Evolutionary conservation across 1,140 invertebrate species (phyloP), one percentile per base, ranked within the genome.

Genomic region (Monochamus saltuarius): DNA sequence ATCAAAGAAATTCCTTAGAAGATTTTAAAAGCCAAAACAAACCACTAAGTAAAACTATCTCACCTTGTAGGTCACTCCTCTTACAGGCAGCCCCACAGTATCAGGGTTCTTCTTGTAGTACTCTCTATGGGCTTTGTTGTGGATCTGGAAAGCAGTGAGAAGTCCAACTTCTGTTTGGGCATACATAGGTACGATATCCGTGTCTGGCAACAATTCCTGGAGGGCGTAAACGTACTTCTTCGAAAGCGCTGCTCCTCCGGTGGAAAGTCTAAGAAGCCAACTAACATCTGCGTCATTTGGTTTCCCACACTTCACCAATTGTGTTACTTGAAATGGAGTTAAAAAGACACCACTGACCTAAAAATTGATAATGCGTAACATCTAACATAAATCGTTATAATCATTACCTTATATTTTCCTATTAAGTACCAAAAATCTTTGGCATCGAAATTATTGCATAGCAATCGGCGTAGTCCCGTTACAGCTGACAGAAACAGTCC

Each of bases 171-270:
- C 69, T 7, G 66, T 71, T 59, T 67, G 69, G 1, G 61, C 69
- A 39, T 71, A 71, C 2, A 53, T 59, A n/a, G 58, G 55, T 2
- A 55, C 10, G 4, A 71, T 50, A 34, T 63, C 38, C 10, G 62
- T 54, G 7, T 58, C 36, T 14, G 67, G 69, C 10, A 67, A 53
- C 4, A 79, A 56, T 79, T 82, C 49, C 77, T 73, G 10, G 80
- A 69, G 77, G 78, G 83, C 52, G 83, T 83, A 57, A 13, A 62
- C 36, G 9, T 63, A 55, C 42, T 86, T 79, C 13, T 70, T 55
- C 51, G 81, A 80, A 10, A 87, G 74, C 0, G 72, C 78, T 36
- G 78, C 74, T n/a, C 73, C 76, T 0, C 83, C 85, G 2, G 79
- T 81, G 47, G 82, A 62, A 0, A 75, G 65, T 65, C 67, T 68